These are phyloP conservation scores for Takifugu flavidus DNA, from an alignment of 2,113 vertebrate species.

Conservation along the genomic window DNA sequence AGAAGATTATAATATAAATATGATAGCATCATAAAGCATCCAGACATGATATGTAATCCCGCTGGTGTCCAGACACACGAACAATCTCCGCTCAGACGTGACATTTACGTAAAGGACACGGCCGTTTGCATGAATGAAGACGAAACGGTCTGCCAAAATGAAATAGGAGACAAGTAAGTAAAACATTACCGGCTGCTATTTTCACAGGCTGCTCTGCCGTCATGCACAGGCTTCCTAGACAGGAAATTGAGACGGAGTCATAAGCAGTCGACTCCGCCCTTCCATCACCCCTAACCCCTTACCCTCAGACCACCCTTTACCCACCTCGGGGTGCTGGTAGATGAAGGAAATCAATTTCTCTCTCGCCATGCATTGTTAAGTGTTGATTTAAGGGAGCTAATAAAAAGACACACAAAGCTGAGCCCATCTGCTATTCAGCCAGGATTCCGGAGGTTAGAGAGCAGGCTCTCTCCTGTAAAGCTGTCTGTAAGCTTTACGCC, in stretches of 20 bases:
- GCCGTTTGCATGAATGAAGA: constrained; percentile 21
- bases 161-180: constrained; percentile 30
- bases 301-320: constrained; percentile 53
- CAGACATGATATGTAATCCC: constrained; percentile 14
- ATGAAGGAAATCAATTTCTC: constrained; percentile 69
- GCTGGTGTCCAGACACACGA: constrained; percentile 24
- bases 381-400: constrained; percentile 74
- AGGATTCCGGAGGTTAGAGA: constrained; percentile 67
- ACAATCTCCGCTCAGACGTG: neutral
- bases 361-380: constrained; percentile 67
- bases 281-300: constrained; percentile 52
- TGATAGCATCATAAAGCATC: constrained; percentile 24
- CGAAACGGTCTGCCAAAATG: constrained; percentile 24
- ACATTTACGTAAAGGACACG: constrained; percentile 24
- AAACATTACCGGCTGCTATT: constrained; percentile 21
- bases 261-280: constrained; percentile 46
- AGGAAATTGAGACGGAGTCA: constrained; percentile 59
- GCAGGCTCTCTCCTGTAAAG: constrained; percentile 65
- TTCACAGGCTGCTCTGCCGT: constrained; percentile 26
- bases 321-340: constrained; percentile 56
- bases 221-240: constrained; percentile 24
- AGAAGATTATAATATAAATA: constrained; percentile 41
- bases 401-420: constrained; percentile 73
- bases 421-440: constrained; percentile 71
- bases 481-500: constrained; percentile 63